Evolutionary conservation across 2,888 invertebrate species (phyloP).

Genomic region (Tenodera sinensis): DNA sequence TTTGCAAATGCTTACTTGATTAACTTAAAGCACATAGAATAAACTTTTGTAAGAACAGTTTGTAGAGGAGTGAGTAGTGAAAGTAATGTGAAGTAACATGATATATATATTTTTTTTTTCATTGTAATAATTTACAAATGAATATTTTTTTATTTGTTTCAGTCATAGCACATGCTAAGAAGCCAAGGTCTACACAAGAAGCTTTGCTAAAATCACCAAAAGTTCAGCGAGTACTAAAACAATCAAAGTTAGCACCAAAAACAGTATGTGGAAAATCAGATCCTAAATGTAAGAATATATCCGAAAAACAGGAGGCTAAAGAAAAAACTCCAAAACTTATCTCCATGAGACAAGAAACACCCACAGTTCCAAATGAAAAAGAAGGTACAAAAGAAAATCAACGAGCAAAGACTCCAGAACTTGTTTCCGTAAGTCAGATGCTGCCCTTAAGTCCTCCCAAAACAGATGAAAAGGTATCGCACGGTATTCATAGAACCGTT

Average conservation of each 20-base stretch:
- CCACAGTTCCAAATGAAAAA: not conserved
- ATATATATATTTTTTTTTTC: too few species aligned
- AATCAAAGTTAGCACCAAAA: not conserved
- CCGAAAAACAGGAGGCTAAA: too few species aligned
- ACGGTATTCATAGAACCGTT: not conserved
- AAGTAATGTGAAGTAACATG: too few species aligned
- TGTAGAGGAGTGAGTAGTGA: too few species aligned
- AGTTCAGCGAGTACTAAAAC: not conserved
- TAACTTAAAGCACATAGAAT: too few species aligned
- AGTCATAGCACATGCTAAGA: not conserved
- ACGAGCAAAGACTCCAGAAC: not conserved
- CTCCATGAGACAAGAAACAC: not conserved
- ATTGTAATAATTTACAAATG: too few species aligned
- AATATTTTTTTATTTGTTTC: not conserved
- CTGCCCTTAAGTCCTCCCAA: not conserved
- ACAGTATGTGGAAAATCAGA: not conserved
- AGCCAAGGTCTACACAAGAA: not conserved
- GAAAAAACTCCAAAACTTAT: not conserved
- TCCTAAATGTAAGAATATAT: too few species aligned
- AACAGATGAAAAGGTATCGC: not conserved
- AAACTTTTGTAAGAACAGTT: too few species aligned
- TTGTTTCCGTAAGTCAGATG: not conserved
- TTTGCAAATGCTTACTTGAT: too few species aligned
- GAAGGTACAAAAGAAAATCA: not conserved
- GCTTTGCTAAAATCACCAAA: not conserved